Conservation (phyloP, 2,888 invertebrate species). For the Clanis bilineata region DNA sequence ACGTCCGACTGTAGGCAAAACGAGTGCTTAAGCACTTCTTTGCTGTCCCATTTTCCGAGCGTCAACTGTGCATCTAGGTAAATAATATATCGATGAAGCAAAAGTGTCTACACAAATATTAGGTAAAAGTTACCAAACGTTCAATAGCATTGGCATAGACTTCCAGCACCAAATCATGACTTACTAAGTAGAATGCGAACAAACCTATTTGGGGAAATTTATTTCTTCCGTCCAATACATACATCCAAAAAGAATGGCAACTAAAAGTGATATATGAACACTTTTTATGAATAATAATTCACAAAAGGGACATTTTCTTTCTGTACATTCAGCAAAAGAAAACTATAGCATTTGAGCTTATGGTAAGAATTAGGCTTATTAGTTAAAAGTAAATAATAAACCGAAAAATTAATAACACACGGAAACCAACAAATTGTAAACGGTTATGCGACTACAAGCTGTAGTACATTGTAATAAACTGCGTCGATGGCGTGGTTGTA, state of each 20-base stretch:
- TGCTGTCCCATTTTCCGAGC: no score
- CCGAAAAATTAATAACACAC: not conserved
- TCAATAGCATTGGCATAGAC: not conserved
- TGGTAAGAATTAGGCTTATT: not conserved
- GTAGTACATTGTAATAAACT: no score
- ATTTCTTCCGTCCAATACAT: not conserved
- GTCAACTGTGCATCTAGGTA: no score
- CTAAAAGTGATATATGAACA: not conserved
- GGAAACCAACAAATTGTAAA: no score
- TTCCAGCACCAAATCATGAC: not conserved
- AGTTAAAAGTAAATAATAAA: not conserved
- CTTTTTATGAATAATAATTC: constrained; percentile 1
- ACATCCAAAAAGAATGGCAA: not conserved
- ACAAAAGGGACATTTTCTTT: not conserved
- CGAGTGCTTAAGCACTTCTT: no score
- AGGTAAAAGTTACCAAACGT: no score
- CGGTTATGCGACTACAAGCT: no score
- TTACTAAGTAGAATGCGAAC: no score
- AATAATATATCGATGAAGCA: no score
- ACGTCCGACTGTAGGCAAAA: no score
- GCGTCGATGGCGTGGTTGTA: no score
- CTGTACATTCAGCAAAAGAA: not conserved
- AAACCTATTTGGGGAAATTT: not conserved
- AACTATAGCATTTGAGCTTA: not conserved
- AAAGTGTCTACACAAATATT: no score